Base-by-base conservation (phyloP, 1,140 invertebrate species). In the Bombus waltoni region DNA sequence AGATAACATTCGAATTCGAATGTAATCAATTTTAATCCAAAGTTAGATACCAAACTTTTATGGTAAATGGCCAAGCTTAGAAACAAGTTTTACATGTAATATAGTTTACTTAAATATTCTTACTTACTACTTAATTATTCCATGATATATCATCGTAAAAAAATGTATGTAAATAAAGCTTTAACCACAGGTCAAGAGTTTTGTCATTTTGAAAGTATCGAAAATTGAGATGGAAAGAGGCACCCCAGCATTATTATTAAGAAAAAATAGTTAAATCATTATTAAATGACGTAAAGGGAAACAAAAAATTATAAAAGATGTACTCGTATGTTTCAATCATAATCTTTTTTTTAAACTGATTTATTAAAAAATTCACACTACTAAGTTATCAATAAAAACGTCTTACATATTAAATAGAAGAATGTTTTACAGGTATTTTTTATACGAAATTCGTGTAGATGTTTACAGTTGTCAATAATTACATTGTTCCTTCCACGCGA, bases 351-450 rank as follows among this genome's bases (percentile, higher is more conserved):
- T 73, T 91, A 89, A 91, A 94, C 89, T 91, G 89, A 93, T 94
- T 94, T 94, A 94, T 94, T 94, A 94, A 94, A 94, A 94, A 94
- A 94, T 93, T 93, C 93, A 94, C 93, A 94, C 92, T 94, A 94
- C 91, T 92, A 94, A 93, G 93, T 93, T 93, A 93, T 94, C 84
- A 92, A 94, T 93, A 94, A 94, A 95, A 94, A 94, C 94, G 91
- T 92, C 94, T 94, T 94, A 94, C 77, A 91, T 92, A 93, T 93
- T 94, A 94, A 94, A 94, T 94, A 95, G 92, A 90, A 89, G 89
- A 92, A 89, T 93, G 90, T 91, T 86, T 81, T 87, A 59, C 74
- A 76, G 35, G 86, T 91, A 65, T 87, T 90, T 82, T 81, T 65
- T 9, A 71, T 75, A 89, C 76, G 80, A 87, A 77, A 86, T 81